A percentile compares a stretch with the other conserved stretches of the same genome.
These are phyloP conservation scores for Peromyscus melanophrys DNA, from an alignment of 2,797 vertebrate species.

Conservation along the genomic window DNA sequence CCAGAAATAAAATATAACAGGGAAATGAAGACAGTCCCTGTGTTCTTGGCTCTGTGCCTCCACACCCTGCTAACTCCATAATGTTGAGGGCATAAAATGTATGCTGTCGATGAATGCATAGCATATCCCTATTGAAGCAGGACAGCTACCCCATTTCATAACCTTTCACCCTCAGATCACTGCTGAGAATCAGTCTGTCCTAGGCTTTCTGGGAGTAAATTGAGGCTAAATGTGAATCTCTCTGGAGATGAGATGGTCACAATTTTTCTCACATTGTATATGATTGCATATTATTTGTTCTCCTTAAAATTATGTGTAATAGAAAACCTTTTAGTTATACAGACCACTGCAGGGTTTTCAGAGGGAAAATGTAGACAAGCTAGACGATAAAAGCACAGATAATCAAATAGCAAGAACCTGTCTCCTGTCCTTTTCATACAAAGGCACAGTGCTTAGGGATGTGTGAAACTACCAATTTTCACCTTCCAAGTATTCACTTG, in stretches of 20 bases:
- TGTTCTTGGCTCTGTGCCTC: neutral
- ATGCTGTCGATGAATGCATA: neutral
- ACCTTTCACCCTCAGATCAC: neutral
- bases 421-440: neutral
- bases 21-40: neutral
- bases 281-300: slow-evolving; percentile 67
- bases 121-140: neutral
- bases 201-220: slow-evolving; percentile 50
- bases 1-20: neutral
- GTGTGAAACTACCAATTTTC: slow-evolving; percentile 56
- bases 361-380: slow-evolving; percentile 38
- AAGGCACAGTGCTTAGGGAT: neutral
- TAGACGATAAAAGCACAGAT: slow-evolving; percentile 32
- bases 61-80: neutral
- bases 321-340: slow-evolving; percentile 59
- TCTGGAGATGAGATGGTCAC: slow-evolving; percentile 55
- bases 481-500: slow-evolving; percentile 9
- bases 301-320: slow-evolving; percentile 72
- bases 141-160: neutral
- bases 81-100: neutral
- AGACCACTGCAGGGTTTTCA: neutral
- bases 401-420: neutral
- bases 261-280: slow-evolving; percentile 56
- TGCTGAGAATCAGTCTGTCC: neutral
- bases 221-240: slow-evolving; percentile 49